Evolutionary conservation across 2,888 invertebrate species (phyloP).

Genomic region (Troides helena): DNA sequence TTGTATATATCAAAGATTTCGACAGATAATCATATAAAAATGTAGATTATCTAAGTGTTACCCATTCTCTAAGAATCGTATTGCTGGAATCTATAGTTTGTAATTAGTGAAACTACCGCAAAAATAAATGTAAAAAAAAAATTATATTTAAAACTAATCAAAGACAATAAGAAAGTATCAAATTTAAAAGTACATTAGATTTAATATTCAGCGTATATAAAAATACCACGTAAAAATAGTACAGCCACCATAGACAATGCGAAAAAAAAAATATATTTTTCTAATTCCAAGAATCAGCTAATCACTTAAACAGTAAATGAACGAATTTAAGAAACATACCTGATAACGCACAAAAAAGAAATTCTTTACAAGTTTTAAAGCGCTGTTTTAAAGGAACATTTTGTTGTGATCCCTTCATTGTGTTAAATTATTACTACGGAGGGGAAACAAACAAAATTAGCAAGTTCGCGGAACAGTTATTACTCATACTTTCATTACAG

Average conservation of each 20-base stretch:
- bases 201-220: too few relatives aligned
- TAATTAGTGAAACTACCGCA: too few relatives aligned
- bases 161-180: too few relatives aligned
- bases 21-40: too few relatives aligned
- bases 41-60: too few relatives aligned
- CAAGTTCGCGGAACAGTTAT: constrained; percentile 22
- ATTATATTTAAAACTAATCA: too few relatives aligned
- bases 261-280: not conserved
- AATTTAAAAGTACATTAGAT: too few relatives aligned
- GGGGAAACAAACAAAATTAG: constrained; percentile 7
- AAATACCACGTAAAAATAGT: not conserved
- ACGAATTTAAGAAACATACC: not conserved
- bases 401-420: constrained; percentile 17
- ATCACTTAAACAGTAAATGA: constrained; percentile 9
- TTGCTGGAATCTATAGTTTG: too few relatives aligned
- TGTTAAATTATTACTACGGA: constrained; percentile 4
- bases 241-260: not conserved
- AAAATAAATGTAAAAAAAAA: too few relatives aligned
- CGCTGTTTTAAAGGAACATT: constrained; percentile 10
- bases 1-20: too few relatives aligned
- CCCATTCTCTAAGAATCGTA: too few relatives aligned
- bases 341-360: constrained; percentile 11
- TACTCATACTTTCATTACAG: constrained; percentile 15
- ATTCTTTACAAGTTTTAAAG: constrained; percentile 5
- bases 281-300: not conserved